Evolutionary conservation across 2,797 vertebrate genomes (phyloP).

Genomic region (Micropoecilia bifurca): DNA sequence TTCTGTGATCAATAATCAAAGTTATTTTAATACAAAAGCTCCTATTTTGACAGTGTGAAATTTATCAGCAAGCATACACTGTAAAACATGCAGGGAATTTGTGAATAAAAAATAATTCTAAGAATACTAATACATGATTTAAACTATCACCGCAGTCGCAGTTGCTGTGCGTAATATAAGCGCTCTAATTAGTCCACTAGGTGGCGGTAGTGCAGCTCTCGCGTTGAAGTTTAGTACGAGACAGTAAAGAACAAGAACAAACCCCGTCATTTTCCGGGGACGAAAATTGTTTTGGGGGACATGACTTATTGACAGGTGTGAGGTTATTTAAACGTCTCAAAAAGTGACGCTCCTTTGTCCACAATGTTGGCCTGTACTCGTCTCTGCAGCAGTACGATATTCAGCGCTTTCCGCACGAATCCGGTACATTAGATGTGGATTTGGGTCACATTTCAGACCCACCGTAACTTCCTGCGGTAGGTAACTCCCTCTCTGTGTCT

Average conservation of each 20-base stretch:
- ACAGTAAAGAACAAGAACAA: background rate
- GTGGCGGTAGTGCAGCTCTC: background rate
- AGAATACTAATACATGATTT: background rate
- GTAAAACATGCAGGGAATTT: background rate
- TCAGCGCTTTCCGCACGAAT: conserved; percentile 38
- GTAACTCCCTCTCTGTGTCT: conserved; percentile 7
- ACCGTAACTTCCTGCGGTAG: background rate
- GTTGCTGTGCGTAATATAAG: background rate
- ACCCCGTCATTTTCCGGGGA: conserved; percentile 55
- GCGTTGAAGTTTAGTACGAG: background rate
- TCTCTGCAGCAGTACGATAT: conserved; percentile 16
- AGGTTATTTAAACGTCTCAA: background rate
- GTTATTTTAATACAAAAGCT: background rate
- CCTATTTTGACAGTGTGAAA: background rate
- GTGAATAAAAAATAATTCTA: background rate
- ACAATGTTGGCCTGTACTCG: conserved; percentile 44
- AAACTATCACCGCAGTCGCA: background rate
- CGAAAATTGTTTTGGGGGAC: conserved; percentile 32
- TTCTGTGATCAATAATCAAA: background rate
- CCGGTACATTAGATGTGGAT: conserved; percentile 50
- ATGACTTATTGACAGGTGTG: conserved; percentile 40
- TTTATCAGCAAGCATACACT: background rate
- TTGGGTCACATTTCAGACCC: background rate
- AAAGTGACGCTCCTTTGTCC: background rate
- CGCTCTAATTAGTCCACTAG: background rate